Evolutionary conservation across 2,888 invertebrate species (phyloP), one percentile per base, ranked within the genome.

Genomic region (Beris chalybata): DNA sequence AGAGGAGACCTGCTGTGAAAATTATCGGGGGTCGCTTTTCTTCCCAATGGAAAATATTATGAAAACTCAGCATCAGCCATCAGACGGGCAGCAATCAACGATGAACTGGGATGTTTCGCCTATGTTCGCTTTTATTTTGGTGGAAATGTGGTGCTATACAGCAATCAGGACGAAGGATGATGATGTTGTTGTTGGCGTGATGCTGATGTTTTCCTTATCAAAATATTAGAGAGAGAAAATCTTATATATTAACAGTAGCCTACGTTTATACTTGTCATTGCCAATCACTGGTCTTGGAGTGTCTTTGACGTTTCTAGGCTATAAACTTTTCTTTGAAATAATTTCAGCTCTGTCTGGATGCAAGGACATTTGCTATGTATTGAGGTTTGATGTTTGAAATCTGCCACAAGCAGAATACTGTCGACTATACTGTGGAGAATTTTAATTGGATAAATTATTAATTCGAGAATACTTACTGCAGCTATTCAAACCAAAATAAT

Each of bases 1-100:
- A 69, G 66, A 67, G 71, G 67, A 59, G 15, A 57, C 72, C 66
- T 67, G 69, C 71, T 72, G 72, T 67, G 72, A 71, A 72, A 71
- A 71, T 72, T 71, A 72, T 72, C 70, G 66, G 68, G 70, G 71
- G 68, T 71, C 67, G 70, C 67, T 69, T 70, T 69, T 68, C 69
- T 65, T 57, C 56, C 56, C n/a, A 65, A 22, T 53, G 47, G n/a
- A 47, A 53, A 55, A 32, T 54, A 56, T 55, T 47, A 56, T 47
- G 47, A 47, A 64, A 64, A 55, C 55, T 64, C 64, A 63, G 52
- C 64, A 52, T 12, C 47, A n/a, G 13, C 11, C 50, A 61, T 45
- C 31, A 15, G 43, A 29, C 29, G 38, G 22, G 22, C 7, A 58
- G 58, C 58, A 29, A 38, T 38, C 38, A 38, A 5, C 7, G 38